Evolutionary conservation across 2,888 invertebrate species (phyloP), one percentile per base, ranked within the genome.

Genomic region (Pemphredon lugubris): DNA sequence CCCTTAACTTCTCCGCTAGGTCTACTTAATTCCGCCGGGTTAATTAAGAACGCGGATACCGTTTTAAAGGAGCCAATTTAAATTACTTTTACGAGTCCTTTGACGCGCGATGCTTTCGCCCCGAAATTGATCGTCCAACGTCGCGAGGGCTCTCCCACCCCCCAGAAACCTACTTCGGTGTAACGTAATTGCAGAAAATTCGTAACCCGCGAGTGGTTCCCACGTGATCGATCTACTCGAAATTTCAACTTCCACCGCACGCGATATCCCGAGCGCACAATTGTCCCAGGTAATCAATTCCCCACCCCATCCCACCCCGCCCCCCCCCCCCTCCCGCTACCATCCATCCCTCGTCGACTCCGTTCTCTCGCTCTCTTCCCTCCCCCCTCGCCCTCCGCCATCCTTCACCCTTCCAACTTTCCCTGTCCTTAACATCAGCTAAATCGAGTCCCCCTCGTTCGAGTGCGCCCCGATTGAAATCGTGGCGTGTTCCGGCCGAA

Each of bases 51-150:
- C 63, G 72, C 72, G 70, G 48, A 37, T 39, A 50, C 54, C 55
- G 58, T 53, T 72, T 48, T 63, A 70, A 72, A 70, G 63, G 63
- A 72, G 72, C 57, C 63, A 72, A 69, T 72, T 69, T 70, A 72
- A 72, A 72, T 72, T 72, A 70, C 71, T 72, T 72, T 72, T 72
- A n/a, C n/a, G n/a, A n/a, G n/a, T n/a, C n/a, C n/a, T n/a, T n/a
- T n/a, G n/a, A n/a, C 70, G 70, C 69, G 37, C 37, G 16, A 54
- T 6, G 30, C 50, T 40, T 34, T 61, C 51, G 32, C 26, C 54
- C 59, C 61, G 61, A 61, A 68, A 68, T 54, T 57, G 53, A 59
- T 70, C 70, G 70, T 32, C 1, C 2, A 1, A 4, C 5, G 34
- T 11, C n/a, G n/a, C 23, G n/a, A 9, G 9, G 34, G n/a, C n/a